Percentiles rank a stretch among this genome's conserved stretches.
Conservation (phyloP, 2,888 invertebrate genomes). For the Xylota sylvarum region DNA sequence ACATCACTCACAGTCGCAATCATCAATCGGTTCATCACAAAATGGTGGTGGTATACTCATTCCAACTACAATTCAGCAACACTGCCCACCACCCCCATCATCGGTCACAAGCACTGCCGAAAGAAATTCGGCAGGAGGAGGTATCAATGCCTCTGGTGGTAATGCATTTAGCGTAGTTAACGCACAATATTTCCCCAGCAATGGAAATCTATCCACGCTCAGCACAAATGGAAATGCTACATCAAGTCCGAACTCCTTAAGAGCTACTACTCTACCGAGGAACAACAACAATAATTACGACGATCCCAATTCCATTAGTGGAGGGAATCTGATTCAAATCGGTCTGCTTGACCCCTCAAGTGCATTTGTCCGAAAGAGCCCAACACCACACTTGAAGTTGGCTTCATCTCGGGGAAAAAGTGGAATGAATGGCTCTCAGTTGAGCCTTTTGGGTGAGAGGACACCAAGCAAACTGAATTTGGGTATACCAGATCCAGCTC, state of each 20-base stretch:
- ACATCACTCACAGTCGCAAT: slow-evolving; percentile 84
- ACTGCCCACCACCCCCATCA: slow-evolving; percentile 83
- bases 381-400: slow-evolving; percentile 85
- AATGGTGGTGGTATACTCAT: slow-evolving; percentile 81
- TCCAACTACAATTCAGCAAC: slow-evolving; percentile 80
- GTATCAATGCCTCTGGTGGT: slow-evolving; percentile 33
- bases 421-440: slow-evolving; percentile 84
- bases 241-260: slow-evolving; percentile 78
- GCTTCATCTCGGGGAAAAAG: slow-evolving; percentile 45
- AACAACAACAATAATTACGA: slow-evolving; percentile 85
- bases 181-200: slow-evolving; percentile 78
- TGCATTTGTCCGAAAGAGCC: slow-evolving; percentile 86
- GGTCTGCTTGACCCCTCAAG: slow-evolving; percentile 86
- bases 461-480: slow-evolving; percentile 83
- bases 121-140: slow-evolving; percentile 71
- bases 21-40: slow-evolving; percentile 84
- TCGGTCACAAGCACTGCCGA: slow-evolving; percentile 82
- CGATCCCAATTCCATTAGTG: slow-evolving; percentile 78
- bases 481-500: slow-evolving; percentile 83
- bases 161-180: slow-evolving; percentile 70
- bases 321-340: slow-evolving; percentile 87
- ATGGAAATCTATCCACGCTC: slow-evolving; percentile 81
- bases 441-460: slow-evolving; percentile 83
- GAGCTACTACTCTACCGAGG: slow-evolving; percentile 91
- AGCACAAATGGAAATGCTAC: slow-evolving; percentile 80